Conservation (phyloP, 2,888 invertebrate genomes). For the Agrilus biguttatus region DNA sequence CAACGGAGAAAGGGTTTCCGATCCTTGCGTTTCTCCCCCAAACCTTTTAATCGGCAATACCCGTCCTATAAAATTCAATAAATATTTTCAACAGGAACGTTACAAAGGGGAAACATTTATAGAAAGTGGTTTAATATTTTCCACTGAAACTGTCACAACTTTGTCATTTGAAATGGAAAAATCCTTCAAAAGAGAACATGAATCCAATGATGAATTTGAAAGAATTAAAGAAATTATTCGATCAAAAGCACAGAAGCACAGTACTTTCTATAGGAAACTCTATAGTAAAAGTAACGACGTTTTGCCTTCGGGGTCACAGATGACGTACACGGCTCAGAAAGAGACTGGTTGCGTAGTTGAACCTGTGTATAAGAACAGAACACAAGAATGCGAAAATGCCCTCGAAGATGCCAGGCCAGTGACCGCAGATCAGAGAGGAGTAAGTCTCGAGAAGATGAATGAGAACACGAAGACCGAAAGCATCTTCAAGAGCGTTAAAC, state of each 20-base stretch:
- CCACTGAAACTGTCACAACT: no score
- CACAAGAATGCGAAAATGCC: slow-evolving; percentile 3
- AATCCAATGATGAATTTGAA: no score
- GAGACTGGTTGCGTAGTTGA: slow-evolving; percentile 6
- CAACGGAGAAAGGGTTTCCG: slow-evolving; percentile 12
- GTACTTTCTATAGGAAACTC: slow-evolving; percentile 20
- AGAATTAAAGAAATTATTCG: slow-evolving; percentile 13
- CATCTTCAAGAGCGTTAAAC: slow-evolving; percentile 23
- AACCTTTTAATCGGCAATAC: not conserved
- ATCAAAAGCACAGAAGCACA: slow-evolving; percentile 23
- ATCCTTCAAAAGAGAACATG: no score
- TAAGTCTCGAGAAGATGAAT: slow-evolving; percentile 22
- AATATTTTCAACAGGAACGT: no score
- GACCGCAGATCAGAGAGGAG: slow-evolving; percentile 14
- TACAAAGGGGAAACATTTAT: no score
- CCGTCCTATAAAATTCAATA: no score
- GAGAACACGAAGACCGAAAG: slow-evolving; percentile 10
- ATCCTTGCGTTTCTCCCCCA: slow-evolving; percentile 3
- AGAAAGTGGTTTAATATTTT: no score
- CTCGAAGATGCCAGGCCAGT: slow-evolving; percentile 2
- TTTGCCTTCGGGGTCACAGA: slow-evolving; percentile 4
- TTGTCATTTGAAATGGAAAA: no score
- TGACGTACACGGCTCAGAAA: slow-evolving; percentile 9
- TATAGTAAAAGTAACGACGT: slow-evolving; percentile 3
- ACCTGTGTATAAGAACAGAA: slow-evolving; percentile 1